Base-by-base conservation (phyloP, 2,113 vertebrate genomes). In the Leptodactylus fuscus region DNA sequence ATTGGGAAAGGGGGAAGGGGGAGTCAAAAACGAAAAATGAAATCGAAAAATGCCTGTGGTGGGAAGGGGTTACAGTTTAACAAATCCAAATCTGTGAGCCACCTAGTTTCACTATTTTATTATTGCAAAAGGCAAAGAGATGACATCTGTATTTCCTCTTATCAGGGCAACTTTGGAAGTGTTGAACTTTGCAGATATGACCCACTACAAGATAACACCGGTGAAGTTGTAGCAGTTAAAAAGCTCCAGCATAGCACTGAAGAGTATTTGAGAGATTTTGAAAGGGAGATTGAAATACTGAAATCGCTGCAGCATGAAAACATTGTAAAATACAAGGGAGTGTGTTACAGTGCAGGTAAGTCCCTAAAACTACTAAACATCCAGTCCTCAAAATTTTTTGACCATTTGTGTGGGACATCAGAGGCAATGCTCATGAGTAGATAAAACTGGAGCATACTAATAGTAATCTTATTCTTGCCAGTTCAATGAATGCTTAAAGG, bases 151-250 rank as follows among this genome's bases (percentile, higher is more conserved):
- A n/a, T 13, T 62, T 12, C 6, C 0, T 4, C 1, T 62, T 58
- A 36, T 87, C 87, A 99, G 98, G 98, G 98, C 11, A 99, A 99
- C 90, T 99, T 99, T 89, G 98, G 98, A 84, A 99, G 97, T 22
- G 98, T 99, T 92, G 98, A 99, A 92, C 96, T 99, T 96, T 99
- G 98, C 89, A 91, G 98, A 0, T 99, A 99, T 32, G 98, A 99
- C 90, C 98, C 97, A 0, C 93, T 98, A 38, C 96, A 98, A 91
- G 97, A 99, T 90, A 97, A 96, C 92, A 99, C 98, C 0, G 98
- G 98, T 0, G 98, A 99, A 70, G 97, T 99, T 87, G 98, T 99
- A 67, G 98, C 98, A 10, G 98, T 99, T 79, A 99, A 99, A 87
- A 99, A 99, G 83, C 94, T 99, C 5, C 98, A 99, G 87, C 97